These are phyloP conservation scores for Mactromeris polynyma DNA, from an alignment of 2,888 invertebrate genomes.

Conservation along the genomic window DNA sequence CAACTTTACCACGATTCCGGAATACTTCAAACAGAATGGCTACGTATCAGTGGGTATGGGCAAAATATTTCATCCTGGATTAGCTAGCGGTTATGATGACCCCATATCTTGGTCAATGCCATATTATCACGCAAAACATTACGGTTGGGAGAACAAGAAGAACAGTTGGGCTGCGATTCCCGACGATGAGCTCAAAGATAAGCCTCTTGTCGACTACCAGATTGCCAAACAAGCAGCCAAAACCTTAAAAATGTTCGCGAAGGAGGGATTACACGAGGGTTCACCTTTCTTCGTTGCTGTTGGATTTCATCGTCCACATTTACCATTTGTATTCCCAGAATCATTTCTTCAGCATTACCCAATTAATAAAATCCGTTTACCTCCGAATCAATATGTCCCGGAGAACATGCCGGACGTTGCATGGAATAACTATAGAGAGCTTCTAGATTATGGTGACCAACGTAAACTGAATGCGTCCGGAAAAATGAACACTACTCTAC, in stretches of 20 bases:
- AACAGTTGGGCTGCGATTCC: slow-evolving; percentile 74
- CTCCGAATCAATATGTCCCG: slow-evolving; percentile 75
- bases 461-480: slow-evolving; percentile 67
- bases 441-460: slow-evolving; percentile 71
- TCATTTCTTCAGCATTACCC: slow-evolving; percentile 90
- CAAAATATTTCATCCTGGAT: slow-evolving; percentile 69
- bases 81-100: slow-evolving; percentile 54
- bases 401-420: slow-evolving; percentile 74
- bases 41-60: slow-evolving; percentile 67
- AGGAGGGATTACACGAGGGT: slow-evolving; percentile 64
- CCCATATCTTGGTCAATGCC: slow-evolving; percentile 76
- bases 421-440: slow-evolving; percentile 73
- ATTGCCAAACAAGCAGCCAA: slow-evolving; percentile 90
- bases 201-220: slow-evolving; percentile 93
- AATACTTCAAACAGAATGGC: slow-evolving; percentile 72
- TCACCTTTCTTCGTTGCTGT: slow-evolving; percentile 93
- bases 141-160: slow-evolving; percentile 14
- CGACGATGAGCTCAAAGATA: slow-evolving; percentile 83
- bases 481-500: slow-evolving; percentile 75
- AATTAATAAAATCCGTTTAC: slow-evolving; percentile 60
- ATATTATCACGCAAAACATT: slow-evolving; percentile 64
- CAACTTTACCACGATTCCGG: slow-evolving; percentile 71
- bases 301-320: slow-evolving; percentile 96
- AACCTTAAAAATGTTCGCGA: slow-evolving; percentile 88
- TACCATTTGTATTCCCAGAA: slow-evolving; percentile 94